Evolutionary conservation across 2,797 vertebrate species (phyloP).

Genomic region (Loris lydekkerianus): DNA sequence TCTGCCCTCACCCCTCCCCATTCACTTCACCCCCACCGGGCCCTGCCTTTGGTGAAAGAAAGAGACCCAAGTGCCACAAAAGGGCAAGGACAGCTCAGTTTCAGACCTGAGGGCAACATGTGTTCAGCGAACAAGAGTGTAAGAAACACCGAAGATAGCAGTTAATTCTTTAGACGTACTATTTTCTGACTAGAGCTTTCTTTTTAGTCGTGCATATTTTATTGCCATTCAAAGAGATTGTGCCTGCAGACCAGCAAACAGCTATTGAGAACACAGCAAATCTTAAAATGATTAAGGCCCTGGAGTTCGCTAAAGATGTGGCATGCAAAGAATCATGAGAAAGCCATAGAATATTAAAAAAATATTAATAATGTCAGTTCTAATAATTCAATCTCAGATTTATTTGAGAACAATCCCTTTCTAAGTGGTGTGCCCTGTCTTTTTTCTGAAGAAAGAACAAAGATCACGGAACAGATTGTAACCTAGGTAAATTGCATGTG

Average conservation of each 20-base stretch:
- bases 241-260: conserved; percentile 70
- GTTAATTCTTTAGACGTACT: conserved; percentile 74
- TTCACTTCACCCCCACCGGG: conserved; percentile 44
- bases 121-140: conserved; percentile 91
- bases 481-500: conserved; percentile 87
- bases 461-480: conserved; percentile 89
- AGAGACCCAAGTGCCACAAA: conserved; percentile 80
- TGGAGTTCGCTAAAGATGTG: conserved; percentile 69
- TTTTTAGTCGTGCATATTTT: conserved; percentile 70
- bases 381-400: conserved; percentile 85
- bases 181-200: conserved; percentile 75
- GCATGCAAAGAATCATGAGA: conserved; percentile 80
- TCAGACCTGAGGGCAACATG: conserved; percentile 91
- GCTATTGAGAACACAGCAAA: conserved; percentile 72
- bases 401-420: conserved; percentile 80
- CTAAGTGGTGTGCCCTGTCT: conserved; percentile 79
- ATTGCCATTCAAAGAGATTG: conserved; percentile 69
- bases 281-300: conserved; percentile 84
- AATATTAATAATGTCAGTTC: conserved; percentile 82
- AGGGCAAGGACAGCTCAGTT: conserved; percentile 91
- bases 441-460: conserved; percentile 85
- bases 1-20: not conserved
- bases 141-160: conserved; percentile 88
- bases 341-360: conserved; percentile 83
- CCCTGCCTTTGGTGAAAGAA: conserved; percentile 85